Evolutionary conservation across 2,797 vertebrate genomes (phyloP).

Genomic region (Sebastes jordani): DNA sequence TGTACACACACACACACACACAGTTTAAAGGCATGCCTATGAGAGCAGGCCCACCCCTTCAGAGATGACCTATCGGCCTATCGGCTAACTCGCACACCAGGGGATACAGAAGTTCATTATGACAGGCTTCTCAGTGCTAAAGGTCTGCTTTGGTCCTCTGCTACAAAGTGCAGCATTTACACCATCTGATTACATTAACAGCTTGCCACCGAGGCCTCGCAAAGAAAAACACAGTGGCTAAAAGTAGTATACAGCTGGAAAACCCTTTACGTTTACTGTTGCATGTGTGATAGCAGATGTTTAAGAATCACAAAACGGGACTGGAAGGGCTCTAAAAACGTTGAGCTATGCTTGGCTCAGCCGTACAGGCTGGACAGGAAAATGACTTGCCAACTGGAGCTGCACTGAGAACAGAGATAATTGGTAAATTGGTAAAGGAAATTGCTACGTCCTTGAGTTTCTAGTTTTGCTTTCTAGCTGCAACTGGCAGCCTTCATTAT

Average conservation of each 20-base stretch:
- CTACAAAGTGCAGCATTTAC: conserved; percentile 51
- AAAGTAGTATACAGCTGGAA: conserved; percentile 12
- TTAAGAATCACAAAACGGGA: conserved; percentile 10
- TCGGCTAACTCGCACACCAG: conserved; percentile 63
- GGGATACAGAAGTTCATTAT: conserved; percentile 77
- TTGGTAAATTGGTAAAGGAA: conserved; percentile 25
- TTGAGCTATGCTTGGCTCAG: conserved; percentile 4
- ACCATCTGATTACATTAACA: conserved; percentile 53
- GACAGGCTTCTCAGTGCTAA: conserved; percentile 64
- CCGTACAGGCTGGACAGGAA: conserved; percentile 33
- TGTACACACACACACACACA: conserved; percentile 1
- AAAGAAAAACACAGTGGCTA: background rate
- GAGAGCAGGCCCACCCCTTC: conserved; percentile 68
- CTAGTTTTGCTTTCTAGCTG: conserved; percentile 14
- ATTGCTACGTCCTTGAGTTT: conserved; percentile 22
- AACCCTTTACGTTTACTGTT: conserved; percentile 17
- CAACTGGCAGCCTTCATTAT: conserved; percentile 4
- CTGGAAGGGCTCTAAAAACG: background rate
- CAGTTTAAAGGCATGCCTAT: conserved; percentile 64
- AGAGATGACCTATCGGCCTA: conserved; percentile 78
- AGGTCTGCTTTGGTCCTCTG: conserved; percentile 65
- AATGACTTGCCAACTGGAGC: conserved; percentile 18
- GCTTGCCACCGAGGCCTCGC: background rate
- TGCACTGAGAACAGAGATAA: conserved; percentile 24
- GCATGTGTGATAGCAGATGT: conserved; percentile 31